Base-by-base conservation (phyloP, 2,113 vertebrate genomes). In the Gobius niger region DNA sequence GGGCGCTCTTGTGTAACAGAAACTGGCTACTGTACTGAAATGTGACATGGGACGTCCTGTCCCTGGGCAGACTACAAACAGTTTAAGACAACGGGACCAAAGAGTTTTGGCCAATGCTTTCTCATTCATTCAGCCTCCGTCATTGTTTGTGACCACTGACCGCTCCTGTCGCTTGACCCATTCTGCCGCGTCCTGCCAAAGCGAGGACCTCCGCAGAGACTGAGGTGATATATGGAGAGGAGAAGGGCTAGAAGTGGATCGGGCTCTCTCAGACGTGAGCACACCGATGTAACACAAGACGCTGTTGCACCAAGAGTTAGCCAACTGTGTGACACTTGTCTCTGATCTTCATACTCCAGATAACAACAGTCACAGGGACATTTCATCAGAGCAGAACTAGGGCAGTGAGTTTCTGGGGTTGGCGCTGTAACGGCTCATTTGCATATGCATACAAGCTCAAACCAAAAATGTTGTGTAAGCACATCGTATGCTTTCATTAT, bases 31-130 rank as follows among this genome's bases (percentile, higher is more conserved):
- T 66, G 65, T 54, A 40, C 44, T 79, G 73, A 86, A 83, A 84
- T 73, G 65, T 70, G 74, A 68, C 75, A 80, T 57, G 70, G 87
- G 78, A 89, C 77, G 18, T 73, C 61, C 54, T 82, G 87, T 89
- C 80, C 78, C 73, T 60, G 75, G 75, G 9, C 52, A 11, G 63
- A 50, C 71, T 66, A 72, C 64, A 34, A 18, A 44, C 11, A 16
- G 59, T 62, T 60, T 10, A 70, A 77, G 85, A 72, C 85, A 84
- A 68, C 5, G 6, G 14, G 65, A 77, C 70, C 9, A 63, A 64
- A 75, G 52, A 47, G 34, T 70, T 84, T 74, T 67, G 18, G 64
- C 73, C 47, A 78, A 63, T 62, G 42, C 49, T 60, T 73, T 75
- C 72, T 77, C 56, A 74, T 61, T 72, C 72, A 44, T 50, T 76